Percentiles rank a stretch among this genome's conserved stretches.
phyloP scores from a whole-genome alignment of 1,140 invertebrate species.

The Drosophila micromelanica region DNA sequence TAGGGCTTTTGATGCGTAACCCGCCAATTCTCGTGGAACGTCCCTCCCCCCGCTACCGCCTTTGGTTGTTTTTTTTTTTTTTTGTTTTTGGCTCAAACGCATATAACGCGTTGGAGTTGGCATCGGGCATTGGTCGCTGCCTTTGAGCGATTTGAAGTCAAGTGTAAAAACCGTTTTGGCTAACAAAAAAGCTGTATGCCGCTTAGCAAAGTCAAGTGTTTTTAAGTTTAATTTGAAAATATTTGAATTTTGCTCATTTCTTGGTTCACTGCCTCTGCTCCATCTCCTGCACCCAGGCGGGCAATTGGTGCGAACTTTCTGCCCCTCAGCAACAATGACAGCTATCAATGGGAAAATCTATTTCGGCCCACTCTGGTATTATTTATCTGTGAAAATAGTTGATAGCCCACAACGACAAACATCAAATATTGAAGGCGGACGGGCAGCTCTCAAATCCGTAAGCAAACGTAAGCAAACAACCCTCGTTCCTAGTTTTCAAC shows the following conservation, averaged over 20 bases:
- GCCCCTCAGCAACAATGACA: slow-evolving; percentile 36
- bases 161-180: slow-evolving; percentile 79
- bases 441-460: slow-evolving; percentile 4
- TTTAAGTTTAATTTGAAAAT: slow-evolving; percentile 81
- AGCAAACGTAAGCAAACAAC: slow-evolving; percentile 36
- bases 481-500: slow-evolving; percentile 23
- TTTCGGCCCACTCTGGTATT: slow-evolving; percentile 15
- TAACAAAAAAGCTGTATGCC: slow-evolving; percentile 47
- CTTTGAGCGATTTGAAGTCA: slow-evolving; percentile 83
- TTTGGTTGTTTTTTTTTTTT: background rate
- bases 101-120: slow-evolving; percentile 63
- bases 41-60: background rate
- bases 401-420: slow-evolving; percentile 45
- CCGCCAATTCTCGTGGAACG: slow-evolving; percentile 42
- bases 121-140: slow-evolving; percentile 35
- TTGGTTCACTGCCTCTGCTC: slow-evolving; percentile 59
- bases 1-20: slow-evolving; percentile 79
- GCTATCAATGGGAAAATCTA: slow-evolving; percentile 63
- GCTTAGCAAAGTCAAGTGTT: slow-evolving; percentile 57
- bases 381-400: slow-evolving; percentile 55
- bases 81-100: slow-evolving; percentile 42
- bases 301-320: slow-evolving; percentile 53
- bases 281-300: background rate
- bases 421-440: slow-evolving; percentile 41
- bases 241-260: slow-evolving; percentile 83